These are phyloP conservation scores for Melanotaenia parkinsoni DNA, from an alignment of 2,797 vertebrate genomes.

Conservation along the genomic window DNA sequence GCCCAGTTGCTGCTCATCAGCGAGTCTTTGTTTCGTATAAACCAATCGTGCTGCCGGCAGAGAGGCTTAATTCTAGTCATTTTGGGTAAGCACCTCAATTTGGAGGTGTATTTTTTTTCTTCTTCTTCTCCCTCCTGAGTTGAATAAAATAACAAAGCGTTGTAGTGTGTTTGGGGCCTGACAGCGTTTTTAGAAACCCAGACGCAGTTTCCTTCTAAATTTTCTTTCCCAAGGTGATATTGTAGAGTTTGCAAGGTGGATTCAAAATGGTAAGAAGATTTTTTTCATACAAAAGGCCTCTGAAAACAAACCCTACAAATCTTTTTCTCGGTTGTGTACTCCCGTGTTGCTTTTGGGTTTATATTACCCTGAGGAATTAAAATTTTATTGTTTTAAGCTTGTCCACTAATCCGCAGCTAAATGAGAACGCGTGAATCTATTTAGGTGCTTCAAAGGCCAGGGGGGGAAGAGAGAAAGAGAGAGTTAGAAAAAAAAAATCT, in stretches of 20 bases:
- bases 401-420: constrained; percentile 17
- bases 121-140: not conserved
- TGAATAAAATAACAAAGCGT: not conserved
- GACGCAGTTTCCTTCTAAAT: not conserved
- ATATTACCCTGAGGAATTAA: constrained; percentile 11
- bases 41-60: constrained; percentile 10
- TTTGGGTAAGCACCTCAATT: constrained; percentile 29
- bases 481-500: no score
- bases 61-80: constrained; percentile 32
- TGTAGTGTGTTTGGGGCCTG: not conserved
- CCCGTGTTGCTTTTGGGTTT: not conserved
- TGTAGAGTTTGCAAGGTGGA: not conserved
- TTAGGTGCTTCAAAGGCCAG: constrained; percentile 46
- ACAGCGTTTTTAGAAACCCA: not conserved
- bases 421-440: constrained; percentile 44
- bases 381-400: constrained; percentile 30
- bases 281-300: not conserved
- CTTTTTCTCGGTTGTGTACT: not conserved
- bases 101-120: constrained; percentile 16
- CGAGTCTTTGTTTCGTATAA: constrained; percentile 45
- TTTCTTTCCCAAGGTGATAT: not conserved
- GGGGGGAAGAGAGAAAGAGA: no score
- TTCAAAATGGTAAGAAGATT: not conserved
- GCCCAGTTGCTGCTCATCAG: constrained; percentile 38
- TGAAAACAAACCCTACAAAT: not conserved